Conservation (phyloP, 2,888 invertebrate genomes). For the Nymphalis c-album region DNA sequence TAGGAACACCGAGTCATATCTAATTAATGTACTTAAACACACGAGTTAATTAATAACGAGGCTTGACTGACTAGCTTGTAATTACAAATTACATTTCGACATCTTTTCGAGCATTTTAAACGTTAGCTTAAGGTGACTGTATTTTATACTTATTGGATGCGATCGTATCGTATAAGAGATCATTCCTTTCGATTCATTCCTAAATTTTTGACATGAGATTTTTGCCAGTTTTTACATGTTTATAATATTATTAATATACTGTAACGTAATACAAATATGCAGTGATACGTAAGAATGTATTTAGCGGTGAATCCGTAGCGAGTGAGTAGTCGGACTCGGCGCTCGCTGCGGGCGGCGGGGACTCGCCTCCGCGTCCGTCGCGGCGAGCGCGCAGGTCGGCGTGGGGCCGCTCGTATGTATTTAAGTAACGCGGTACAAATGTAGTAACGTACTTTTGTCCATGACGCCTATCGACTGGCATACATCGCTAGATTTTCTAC, state of each 20-base stretch:
- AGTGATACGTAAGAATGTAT: constrained; percentile 19
- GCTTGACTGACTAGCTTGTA: constrained; percentile 25
- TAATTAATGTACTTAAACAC: constrained; percentile 36
- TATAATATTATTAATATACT: constrained; percentile 35
- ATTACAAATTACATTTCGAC: constrained; percentile 33
- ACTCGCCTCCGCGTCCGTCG: too few relatives aligned
- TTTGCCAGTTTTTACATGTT: constrained; percentile 43
- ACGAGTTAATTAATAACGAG: constrained; percentile 17
- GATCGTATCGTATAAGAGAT: constrained; percentile 24
- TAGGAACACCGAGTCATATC: constrained; percentile 46
- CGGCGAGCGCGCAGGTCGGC: too few relatives aligned
- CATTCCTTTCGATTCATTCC: constrained; percentile 57
- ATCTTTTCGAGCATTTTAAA: constrained; percentile 42
- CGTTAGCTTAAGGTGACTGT: constrained; percentile 1
- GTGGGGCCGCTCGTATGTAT: background rate
- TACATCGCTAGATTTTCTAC: constrained; percentile 19
- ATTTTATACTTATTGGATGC: constrained; percentile 8
- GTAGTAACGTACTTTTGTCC: constrained; percentile 7
- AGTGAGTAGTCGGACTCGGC: background rate
- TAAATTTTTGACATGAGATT: constrained; percentile 44
- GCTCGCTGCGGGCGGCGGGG: background rate
- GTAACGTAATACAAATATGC: constrained; percentile 37
- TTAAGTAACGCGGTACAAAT: constrained; percentile 19
- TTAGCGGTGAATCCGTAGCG: constrained; percentile 3
- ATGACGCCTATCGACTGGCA: background rate